A percentile compares a stretch with the other conserved stretches of the same genome.
These are phyloP conservation scores for Leptogaster cylindrica DNA, from an alignment of 2,888 invertebrate species.

Conservation along the genomic window DNA sequence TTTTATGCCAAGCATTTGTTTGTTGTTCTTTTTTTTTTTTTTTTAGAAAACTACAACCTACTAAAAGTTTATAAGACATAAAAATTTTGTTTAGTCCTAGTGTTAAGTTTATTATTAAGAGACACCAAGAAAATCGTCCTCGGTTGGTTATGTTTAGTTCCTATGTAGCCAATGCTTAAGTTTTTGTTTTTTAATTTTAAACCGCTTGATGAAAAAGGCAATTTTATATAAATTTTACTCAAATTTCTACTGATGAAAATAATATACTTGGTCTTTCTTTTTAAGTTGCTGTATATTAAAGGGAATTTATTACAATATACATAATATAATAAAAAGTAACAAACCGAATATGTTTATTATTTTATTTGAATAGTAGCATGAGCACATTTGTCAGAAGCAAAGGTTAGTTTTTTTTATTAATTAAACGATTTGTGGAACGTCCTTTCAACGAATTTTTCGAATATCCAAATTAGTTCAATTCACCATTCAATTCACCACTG, in stretches of 20 bases:
- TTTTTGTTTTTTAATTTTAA: constrained; percentile 12
- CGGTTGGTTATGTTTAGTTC: constrained; percentile 31
- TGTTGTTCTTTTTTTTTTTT: no score
- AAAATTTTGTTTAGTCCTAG: not conserved
- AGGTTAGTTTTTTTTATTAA: no score
- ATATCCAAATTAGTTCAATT: no score
- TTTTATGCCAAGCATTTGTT: constrained; percentile 13
- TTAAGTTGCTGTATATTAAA: constrained; percentile 36
- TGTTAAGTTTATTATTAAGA: constrained; percentile 21
- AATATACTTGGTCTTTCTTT: constrained; percentile 17
- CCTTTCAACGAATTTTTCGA: no score
- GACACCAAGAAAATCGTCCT: constrained; percentile 13
- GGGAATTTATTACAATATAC: constrained; percentile 33
- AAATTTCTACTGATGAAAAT: constrained; percentile 6
- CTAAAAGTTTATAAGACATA: constrained; percentile 7
- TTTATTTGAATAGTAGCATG: no score
- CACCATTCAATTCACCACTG: no score
- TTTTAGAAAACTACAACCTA: no score
- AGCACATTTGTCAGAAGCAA: no score
- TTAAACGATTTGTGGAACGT: no score
- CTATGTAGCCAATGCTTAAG: constrained; percentile 26
- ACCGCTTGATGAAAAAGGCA: not conserved
- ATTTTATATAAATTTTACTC: constrained; percentile 24
- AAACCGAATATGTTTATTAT: not conserved
- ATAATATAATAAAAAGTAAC: constrained; percentile 14